phyloP scores from a whole-genome alignment of 2,797 vertebrate genomes.

The Acanthiza pusilla region DNA sequence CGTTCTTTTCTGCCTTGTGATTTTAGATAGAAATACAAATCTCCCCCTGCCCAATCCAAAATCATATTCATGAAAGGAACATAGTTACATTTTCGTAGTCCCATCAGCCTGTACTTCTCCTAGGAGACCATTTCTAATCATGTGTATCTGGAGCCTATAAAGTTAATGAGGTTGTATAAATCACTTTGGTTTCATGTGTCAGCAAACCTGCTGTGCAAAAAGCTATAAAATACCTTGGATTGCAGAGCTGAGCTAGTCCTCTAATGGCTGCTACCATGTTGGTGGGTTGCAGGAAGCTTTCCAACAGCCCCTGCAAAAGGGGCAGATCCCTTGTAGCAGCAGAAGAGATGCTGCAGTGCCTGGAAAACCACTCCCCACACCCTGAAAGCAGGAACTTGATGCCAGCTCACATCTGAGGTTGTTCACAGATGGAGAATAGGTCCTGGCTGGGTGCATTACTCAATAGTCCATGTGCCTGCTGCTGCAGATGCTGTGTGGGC shows the following conservation, averaged over 20 bases:
- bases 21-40: neutral
- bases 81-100: neutral
- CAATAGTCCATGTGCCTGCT: neutral
- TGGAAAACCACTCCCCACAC: neutral
- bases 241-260: neutral
- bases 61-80: neutral
- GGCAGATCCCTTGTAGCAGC: neutral
- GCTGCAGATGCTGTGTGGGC: neutral
- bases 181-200: neutral
- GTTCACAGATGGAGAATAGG: neutral
- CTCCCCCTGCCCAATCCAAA: neutral
- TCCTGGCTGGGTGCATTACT: neutral
- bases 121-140: neutral
- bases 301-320: neutral
- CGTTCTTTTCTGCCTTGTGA: neutral
- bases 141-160: neutral
- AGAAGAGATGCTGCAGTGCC: neutral
- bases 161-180: neutral
- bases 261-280: fast-evolving
- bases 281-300: neutral
- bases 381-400: neutral
- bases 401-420: neutral
- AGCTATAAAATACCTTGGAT: neutral
- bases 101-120: neutral
- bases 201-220: neutral